These are phyloP conservation scores for Ernsta delagoae DNA, from an alignment of 2,888 invertebrate genomes.

Conservation along the genomic window DNA sequence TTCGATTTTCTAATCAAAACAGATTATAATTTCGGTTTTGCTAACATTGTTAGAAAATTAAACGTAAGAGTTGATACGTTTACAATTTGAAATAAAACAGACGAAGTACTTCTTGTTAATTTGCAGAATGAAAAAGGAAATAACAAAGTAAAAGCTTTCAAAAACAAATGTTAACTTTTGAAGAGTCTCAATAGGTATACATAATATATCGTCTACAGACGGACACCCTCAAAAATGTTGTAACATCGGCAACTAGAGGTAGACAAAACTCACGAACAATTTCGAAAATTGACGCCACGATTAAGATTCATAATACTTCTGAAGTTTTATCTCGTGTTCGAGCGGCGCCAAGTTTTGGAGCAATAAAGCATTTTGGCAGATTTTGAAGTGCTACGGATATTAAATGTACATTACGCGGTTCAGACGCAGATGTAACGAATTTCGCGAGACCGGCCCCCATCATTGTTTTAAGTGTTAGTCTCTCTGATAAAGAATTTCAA, in stretches of 20 bases:
- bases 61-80: not conserved
- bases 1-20: not conserved
- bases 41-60: not conserved
- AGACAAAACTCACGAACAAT: constrained; percentile 73
- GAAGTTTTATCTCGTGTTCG: constrained; percentile 75
- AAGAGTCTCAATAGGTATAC: not conserved
- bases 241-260: not conserved
- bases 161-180: not conserved
- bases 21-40: not conserved
- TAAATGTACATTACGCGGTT: constrained; percentile 77
- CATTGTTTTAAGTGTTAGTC: constrained; percentile 12
- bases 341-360: constrained; percentile 65
- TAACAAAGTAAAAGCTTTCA: no score
- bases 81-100: not conserved
- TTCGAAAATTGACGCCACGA: constrained; percentile 77
- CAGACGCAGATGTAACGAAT: constrained; percentile 67
- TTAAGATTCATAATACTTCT: constrained; percentile 83
- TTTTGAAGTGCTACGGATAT: constrained; percentile 77
- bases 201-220: not conserved
- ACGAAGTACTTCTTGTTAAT: not conserved
- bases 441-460: constrained; percentile 40
- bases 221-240: not conserved
- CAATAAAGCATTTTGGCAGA: constrained; percentile 83
- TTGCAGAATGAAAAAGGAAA: no score
- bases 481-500: not conserved